Evolutionary conservation across 2,113 vertebrate species (phyloP), one percentile per base, ranked within the genome.

Genomic region (Tetrax tetrax): DNA sequence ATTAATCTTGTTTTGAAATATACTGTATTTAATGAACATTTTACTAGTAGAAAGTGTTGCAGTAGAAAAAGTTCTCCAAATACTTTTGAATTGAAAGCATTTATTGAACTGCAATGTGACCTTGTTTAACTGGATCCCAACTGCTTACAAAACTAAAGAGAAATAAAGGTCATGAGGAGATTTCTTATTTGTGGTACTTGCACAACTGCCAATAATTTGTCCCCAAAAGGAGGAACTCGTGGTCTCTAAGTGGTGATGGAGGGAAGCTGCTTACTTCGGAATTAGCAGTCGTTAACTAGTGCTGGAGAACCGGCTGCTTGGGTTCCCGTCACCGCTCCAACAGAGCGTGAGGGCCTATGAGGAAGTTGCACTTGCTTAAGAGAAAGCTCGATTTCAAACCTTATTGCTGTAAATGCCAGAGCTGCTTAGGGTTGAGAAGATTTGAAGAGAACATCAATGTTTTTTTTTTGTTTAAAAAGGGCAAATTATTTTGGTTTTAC

Each of bases 21-120:
- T 12, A 37, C 47, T 72, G 28, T 78, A 84, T 84, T 95, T 93
- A 84, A 87, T 72, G 78, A 91, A 59, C 53, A 38, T 89, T 95
- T 95, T 82, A 45, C 54, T 90, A 79, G 91, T 68, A 87, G 66
- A 74, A 96, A 87, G 66, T 89, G 89, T 89, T 91, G 78, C 75
- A 54, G n/a, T 65, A 91, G 87, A 80, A 82, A 80, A 29, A 72
- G 28, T 8, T 38, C 22, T 71, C 88, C 47, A 45, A 80, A 45
- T 76, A 60, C 56, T 71, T 64, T 31, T 71, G 84, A 81, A 85
- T 24, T 76, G 69, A 76, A 75, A 91, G 78, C 6, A 8, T 66
- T 71, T 71, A 14, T 25, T 61, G 89, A 47, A 68, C 81, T 88
- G 65, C 65, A 37, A 47, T 18, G 75, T 41, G 24, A 59, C 64